Conservation (phyloP, 2,113 vertebrate genomes). For the Rhinogobius similis region DNA sequence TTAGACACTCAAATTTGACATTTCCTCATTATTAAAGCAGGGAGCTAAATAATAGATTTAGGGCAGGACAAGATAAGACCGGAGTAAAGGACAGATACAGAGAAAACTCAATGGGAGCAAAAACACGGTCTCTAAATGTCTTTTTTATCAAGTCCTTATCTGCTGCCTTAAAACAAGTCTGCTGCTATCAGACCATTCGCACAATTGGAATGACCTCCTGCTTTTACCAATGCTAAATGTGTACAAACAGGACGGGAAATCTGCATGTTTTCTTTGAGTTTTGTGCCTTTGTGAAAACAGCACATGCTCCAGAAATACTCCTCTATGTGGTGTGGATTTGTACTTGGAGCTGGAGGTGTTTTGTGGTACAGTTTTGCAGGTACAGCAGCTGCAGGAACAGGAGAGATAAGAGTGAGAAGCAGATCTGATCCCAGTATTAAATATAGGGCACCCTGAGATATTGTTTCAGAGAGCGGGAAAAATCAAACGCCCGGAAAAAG, state of each 20-base stretch:
- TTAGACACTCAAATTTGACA: conserved; percentile 34
- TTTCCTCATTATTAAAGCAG: conserved; percentile 1
- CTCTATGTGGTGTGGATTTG: background rate
- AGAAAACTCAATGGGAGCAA: background rate
- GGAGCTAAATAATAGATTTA: background rate
- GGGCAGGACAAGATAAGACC: conserved; percentile 7
- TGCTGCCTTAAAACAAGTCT: background rate
- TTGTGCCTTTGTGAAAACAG: background rate
- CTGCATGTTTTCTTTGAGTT: conserved; percentile 20
- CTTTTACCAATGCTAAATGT: conserved; percentile 5
- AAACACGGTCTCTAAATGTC: background rate
- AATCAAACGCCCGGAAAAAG: background rate
- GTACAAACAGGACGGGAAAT: conserved; percentile 16
- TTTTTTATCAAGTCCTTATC: background rate
- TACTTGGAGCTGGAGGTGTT: background rate
- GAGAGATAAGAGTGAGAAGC: background rate
- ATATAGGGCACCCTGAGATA: background rate
- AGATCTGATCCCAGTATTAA: background rate
- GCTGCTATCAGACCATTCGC: conserved; percentile 22
- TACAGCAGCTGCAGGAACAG: background rate
- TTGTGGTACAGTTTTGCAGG: background rate
- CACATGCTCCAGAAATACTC: conserved; percentile 10
- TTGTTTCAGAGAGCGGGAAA: background rate
- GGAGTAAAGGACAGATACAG: background rate
- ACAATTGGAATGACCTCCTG: conserved; percentile 29